phyloP scores from a whole-genome alignment of 2,113 vertebrate genomes.

The Hymenochirus boettgeri region DNA sequence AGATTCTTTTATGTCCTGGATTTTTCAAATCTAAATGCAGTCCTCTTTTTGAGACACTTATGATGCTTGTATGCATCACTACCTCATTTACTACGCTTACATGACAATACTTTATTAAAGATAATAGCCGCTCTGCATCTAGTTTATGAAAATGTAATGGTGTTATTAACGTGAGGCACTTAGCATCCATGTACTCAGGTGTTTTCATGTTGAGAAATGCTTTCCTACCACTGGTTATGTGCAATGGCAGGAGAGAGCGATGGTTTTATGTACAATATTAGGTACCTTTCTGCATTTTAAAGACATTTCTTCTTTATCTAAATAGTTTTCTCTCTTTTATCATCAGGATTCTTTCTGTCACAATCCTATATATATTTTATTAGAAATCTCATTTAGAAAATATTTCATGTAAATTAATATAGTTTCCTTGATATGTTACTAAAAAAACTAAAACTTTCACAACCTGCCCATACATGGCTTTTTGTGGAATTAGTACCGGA shows the following conservation, averaged over 20 bases:
- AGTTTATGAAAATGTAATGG: background rate
- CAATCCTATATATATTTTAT: no score
- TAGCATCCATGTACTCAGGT: conserved; percentile 6
- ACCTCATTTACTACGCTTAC: conserved; percentile 31
- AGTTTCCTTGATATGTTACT: no score
- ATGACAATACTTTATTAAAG: conserved; percentile 30
- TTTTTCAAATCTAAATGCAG: conserved; percentile 20
- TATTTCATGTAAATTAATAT: no score
- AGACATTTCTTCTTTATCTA: background rate
- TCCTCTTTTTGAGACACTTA: conserved; percentile 20
- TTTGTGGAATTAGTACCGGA: no score
- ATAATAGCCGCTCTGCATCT: conserved; percentile 21
- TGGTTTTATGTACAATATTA: background rate
- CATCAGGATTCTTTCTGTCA: no score
- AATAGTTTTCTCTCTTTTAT: no score
- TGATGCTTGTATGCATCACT: conserved; percentile 25
- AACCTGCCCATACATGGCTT: no score
- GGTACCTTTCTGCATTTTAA: background rate
- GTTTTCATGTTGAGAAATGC: conserved; percentile 2
- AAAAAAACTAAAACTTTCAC: no score
- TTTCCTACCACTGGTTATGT: conserved; percentile 8
- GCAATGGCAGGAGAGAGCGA: background rate
- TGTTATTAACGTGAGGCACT: conserved; percentile 1
- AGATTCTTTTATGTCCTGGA: conserved; percentile 21
- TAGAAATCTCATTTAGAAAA: no score